Evolutionary conservation across 2,113 vertebrate species (phyloP).

Genomic region (Myxocyprinus asiaticus): DNA sequence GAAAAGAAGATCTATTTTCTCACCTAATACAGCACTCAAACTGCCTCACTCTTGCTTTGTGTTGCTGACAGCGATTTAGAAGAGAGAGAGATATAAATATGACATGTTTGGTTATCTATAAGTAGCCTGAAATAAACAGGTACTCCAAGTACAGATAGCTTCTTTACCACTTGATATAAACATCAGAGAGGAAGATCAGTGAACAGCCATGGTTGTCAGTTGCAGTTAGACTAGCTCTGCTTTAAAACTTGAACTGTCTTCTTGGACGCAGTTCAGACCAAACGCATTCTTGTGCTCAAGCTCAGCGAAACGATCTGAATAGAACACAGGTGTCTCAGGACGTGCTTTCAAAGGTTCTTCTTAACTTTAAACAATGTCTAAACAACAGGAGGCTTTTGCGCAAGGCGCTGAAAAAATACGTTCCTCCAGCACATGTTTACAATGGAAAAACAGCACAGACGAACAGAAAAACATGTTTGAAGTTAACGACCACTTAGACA

Average conservation of each 20-base stretch:
- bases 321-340: too few relatives aligned
- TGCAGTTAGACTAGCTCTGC: neutral
- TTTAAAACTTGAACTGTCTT: too few relatives aligned
- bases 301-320: too few relatives aligned
- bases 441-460: too few relatives aligned
- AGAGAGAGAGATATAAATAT: neutral
- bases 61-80: neutral
- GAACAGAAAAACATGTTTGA: too few relatives aligned
- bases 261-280: neutral
- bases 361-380: too few relatives aligned
- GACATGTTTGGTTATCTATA: constrained; percentile 8
- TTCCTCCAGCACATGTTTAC: too few relatives aligned
- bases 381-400: too few relatives aligned
- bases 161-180: neutral
- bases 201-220: neutral
- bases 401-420: too few relatives aligned
- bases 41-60: neutral
- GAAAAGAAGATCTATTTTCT: constrained; percentile 18
- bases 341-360: too few relatives aligned
- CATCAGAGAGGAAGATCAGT: neutral
- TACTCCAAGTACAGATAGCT: neutral
- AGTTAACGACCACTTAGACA: too few relatives aligned
- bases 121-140: constrained; percentile 16
- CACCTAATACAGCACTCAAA: neutral
- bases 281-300: too few relatives aligned